Percentiles rank a stretch among this genome's conserved stretches.
Conservation (phyloP, 2,888 invertebrate genomes). For the Selenia dentaria region DNA sequence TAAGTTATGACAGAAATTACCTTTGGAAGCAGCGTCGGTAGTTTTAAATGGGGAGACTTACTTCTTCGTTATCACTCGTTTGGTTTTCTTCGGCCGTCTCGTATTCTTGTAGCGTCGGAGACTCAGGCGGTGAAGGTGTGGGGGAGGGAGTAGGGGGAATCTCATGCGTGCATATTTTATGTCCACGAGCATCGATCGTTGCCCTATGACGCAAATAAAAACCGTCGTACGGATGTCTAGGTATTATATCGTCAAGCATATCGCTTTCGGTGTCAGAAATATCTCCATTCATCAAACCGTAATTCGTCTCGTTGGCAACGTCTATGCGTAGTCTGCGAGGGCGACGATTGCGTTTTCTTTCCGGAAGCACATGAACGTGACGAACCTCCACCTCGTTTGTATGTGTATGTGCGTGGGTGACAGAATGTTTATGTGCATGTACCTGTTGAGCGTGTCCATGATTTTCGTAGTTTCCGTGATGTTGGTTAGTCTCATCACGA, state of each 20-base stretch:
- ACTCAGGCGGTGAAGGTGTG: slow-evolving; percentile 51
- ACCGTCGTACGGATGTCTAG: slow-evolving; percentile 80
- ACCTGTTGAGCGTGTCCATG: slow-evolving; percentile 28
- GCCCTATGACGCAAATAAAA: slow-evolving; percentile 73
- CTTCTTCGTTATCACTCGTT: slow-evolving; percentile 51
- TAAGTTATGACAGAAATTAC: slow-evolving; percentile 26
- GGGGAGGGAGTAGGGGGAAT: slow-evolving; percentile 65
- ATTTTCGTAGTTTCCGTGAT: slow-evolving; percentile 20
- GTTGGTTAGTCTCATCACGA: slow-evolving; percentile 24
- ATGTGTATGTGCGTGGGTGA: slow-evolving; percentile 24
- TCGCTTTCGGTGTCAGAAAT: slow-evolving; percentile 58
- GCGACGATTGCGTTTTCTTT: slow-evolving; percentile 39
- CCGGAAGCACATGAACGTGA: slow-evolving; percentile 53
- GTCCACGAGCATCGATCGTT: slow-evolving; percentile 66
- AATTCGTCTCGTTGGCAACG: slow-evolving; percentile 26
- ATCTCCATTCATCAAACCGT: slow-evolving; percentile 52
- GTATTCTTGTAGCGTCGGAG: slow-evolving; percentile 48
- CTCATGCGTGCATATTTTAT: slow-evolving; percentile 74
- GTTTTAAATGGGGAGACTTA: slow-evolving; percentile 50
- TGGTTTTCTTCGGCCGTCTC: slow-evolving; percentile 43
- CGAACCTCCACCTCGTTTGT: slow-evolving; percentile 43
- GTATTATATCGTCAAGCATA: slow-evolving; percentile 59
- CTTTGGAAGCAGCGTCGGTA: slow-evolving; percentile 27
- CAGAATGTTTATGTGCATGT: slow-evolving; percentile 24
- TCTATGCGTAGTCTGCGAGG: slow-evolving; percentile 40